Evolutionary conservation across 2,797 vertebrate genomes (phyloP).

Genomic region (Poecilia velifera): DNA sequence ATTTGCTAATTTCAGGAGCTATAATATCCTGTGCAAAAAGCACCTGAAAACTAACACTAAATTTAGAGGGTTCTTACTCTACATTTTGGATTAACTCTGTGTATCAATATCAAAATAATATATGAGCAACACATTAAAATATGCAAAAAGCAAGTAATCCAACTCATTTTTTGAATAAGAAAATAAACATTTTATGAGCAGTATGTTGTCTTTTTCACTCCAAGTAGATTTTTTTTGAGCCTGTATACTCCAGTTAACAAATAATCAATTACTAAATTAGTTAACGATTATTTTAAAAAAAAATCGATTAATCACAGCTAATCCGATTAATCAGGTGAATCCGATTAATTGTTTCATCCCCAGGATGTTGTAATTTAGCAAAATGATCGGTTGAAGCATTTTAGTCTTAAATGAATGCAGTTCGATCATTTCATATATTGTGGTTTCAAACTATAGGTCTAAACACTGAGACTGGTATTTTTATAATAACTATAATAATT

Average conservation of each 20-base stretch:
- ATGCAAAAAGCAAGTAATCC: no score
- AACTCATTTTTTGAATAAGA: no score
- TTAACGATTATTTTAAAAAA: no score
- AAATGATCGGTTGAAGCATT: background rate
- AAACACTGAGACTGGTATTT: background rate
- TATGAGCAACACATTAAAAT: no score
- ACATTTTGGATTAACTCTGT: background rate
- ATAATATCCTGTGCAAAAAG: background rate
- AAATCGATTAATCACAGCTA: no score
- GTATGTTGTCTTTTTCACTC: no score
- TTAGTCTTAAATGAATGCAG: background rate
- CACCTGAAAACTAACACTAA: background rate
- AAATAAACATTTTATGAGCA: no score
- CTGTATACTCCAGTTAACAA: no score
- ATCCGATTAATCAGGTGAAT: no score
- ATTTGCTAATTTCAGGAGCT: background rate
- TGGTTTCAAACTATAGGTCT: background rate
- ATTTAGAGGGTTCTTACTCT: background rate
- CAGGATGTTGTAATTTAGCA: background rate
- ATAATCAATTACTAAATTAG: no score
- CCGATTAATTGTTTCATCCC: no score
- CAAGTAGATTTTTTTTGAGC: no score
- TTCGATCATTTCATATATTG: background rate
- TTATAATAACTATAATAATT: background rate
- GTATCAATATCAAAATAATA: background rate